phyloP scores from a whole-genome alignment of 2,888 invertebrate genomes.

The Volucella bombylans region DNA sequence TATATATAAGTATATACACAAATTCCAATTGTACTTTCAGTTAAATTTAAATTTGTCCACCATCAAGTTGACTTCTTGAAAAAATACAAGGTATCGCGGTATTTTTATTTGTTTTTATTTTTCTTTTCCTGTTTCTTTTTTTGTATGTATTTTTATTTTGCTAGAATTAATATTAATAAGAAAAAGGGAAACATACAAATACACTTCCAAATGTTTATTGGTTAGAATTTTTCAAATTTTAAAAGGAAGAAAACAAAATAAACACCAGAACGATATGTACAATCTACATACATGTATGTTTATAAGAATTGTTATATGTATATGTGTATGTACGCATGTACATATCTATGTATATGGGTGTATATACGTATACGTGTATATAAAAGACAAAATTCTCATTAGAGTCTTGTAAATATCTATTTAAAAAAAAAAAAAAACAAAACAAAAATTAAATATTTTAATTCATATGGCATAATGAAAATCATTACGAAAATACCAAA shows the following conservation, averaged over 20 bases:
- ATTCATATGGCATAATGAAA: conserved; percentile 9
- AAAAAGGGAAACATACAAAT: not conserved
- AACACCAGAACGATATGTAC: not conserved
- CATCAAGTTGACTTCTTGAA: too few relatives aligned
- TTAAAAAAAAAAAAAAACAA: conserved; percentile 22
- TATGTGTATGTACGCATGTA: conserved; percentile 5
- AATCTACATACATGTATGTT: conserved; percentile 1
- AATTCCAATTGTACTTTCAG: too few relatives aligned
- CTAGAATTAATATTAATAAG: not conserved
- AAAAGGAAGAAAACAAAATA: not conserved
- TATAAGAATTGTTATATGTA: not conserved
- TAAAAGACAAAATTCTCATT: conserved; percentile 3
- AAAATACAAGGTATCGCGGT: too few relatives aligned
- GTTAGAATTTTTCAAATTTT: conserved; percentile 8
- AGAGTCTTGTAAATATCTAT: conserved; percentile 45
- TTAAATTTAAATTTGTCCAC: too few relatives aligned
- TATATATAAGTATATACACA: too few relatives aligned
- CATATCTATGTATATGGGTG: conserved; percentile 7
- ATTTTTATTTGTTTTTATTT: too few relatives aligned
- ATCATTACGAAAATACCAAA: conserved; percentile 15
- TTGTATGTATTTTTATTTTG: not conserved
- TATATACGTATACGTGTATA: conserved; percentile 26
- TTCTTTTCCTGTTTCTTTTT: not conserved
- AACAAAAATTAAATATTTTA: conserved; percentile 2
- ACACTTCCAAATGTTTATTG: conserved; percentile 38